Evolutionary conservation across 2,888 invertebrate species (phyloP).

Genomic region (Chrysolina oricalcia): DNA sequence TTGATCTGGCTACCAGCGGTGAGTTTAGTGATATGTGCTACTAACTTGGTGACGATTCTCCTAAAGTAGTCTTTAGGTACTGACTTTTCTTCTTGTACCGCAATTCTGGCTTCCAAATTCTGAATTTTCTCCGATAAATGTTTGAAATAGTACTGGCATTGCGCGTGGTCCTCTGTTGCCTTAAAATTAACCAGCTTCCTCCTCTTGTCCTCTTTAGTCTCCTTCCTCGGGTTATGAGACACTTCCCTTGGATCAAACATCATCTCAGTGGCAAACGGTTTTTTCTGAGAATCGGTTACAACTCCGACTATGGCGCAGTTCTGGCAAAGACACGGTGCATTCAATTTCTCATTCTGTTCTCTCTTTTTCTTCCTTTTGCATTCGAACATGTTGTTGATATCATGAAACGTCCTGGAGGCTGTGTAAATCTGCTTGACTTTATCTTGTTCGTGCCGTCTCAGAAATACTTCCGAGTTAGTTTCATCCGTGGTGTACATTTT

Average conservation of each 20-base stretch:
- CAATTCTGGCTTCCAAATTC: slow-evolving; percentile 64
- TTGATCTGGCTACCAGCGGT: slow-evolving; percentile 36
- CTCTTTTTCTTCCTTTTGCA: slow-evolving; percentile 61
- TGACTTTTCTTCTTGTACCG: slow-evolving; percentile 66
- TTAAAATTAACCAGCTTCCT: slow-evolving; percentile 30
- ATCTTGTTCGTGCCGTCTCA: slow-evolving; percentile 25
- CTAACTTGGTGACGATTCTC: slow-evolving; percentile 67
- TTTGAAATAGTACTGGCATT: slow-evolving; percentile 55
- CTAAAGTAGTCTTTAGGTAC: slow-evolving; percentile 69
- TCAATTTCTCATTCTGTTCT: slow-evolving; percentile 55
- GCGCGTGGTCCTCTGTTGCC: slow-evolving; percentile 47
- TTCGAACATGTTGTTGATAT: slow-evolving; percentile 60
- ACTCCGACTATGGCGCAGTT: slow-evolving; percentile 69
- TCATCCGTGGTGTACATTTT: slow-evolving; percentile 44
- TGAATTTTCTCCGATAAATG: slow-evolving; percentile 62
- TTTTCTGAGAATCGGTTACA: slow-evolving; percentile 67
- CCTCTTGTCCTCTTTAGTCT: slow-evolving; percentile 26
- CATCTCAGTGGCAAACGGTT: slow-evolving; percentile 62
- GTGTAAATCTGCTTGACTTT: slow-evolving; percentile 63
- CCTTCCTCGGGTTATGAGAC: slow-evolving; percentile 3
- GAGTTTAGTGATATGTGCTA: slow-evolving; percentile 51
- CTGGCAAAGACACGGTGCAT: slow-evolving; percentile 67
- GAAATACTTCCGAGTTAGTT: slow-evolving; percentile 40
- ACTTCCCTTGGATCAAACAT: slow-evolving; percentile 46
- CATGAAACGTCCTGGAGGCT: slow-evolving; percentile 61